Evolutionary conservation across 1,140 invertebrate genomes (phyloP), one percentile per base, ranked within the genome.

Genomic region (Drosophila funebris): DNA sequence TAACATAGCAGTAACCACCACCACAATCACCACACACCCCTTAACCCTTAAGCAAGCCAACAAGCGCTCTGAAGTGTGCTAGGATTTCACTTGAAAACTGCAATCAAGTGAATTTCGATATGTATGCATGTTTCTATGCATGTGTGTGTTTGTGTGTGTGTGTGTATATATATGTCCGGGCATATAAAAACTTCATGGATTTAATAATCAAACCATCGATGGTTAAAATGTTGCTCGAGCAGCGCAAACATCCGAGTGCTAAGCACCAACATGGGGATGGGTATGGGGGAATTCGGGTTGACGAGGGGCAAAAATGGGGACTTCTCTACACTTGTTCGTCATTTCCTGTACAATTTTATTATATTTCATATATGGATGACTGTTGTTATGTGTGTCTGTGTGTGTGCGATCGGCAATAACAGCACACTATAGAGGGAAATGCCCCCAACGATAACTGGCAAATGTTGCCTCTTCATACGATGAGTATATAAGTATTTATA

Each of bases 291-390:
- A 48, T 41, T 39, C 48, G 64, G 43, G 67, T 41, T 67, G 46
- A 6, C 2, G 4, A n/a, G 62, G 57, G 43, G 43, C n/a, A 20
- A 36, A 41, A 24, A 37, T 27, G 60, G 20, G 44, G 33, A 52
- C 61, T 41, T 57, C 61, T 69, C 75, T 78, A 44, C 68, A 75
- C 74, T 85, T 83, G 84, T 89, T 78, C 77, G 77, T 90, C 84
- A 89, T 89, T 90, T 89, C 81, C 84, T 90, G 73, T 78, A 90
- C 84, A 90, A 85, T 89, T 90, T 89, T 89, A 90, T 89, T 85
- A 84, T 89, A 89, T 87, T 87, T 88, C 83, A 88, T 88, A 76
- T 84, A 58, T 74, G 66, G 5, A 73, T 61, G 73, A 60, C 63
- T 66, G 78, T 61, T 71, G 53, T 41, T 68, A 54, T 73, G 52